Conservation (phyloP, 2,888 invertebrate genomes). For the Teinopalpus imperialis region DNA sequence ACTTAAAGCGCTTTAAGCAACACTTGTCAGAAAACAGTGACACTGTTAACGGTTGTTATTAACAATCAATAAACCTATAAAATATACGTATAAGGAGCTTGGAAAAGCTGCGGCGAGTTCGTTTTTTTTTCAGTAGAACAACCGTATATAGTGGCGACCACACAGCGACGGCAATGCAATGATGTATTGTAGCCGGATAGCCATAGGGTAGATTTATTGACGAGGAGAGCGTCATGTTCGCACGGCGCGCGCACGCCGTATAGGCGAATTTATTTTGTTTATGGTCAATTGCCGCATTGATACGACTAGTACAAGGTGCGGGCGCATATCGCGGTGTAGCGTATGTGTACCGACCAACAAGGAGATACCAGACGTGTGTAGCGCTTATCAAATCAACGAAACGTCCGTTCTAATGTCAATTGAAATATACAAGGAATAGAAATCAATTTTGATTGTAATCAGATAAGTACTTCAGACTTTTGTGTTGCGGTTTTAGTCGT, state of each 20-base stretch:
- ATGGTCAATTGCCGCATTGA: constrained; percentile 42
- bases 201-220: constrained; percentile 56
- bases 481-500: neutral
- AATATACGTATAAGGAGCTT: constrained; percentile 9
- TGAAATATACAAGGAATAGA: neutral
- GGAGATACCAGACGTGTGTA: neutral
- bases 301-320: constrained; percentile 12
- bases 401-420: neutral
- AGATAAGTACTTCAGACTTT: neutral
- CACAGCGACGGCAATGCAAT: constrained; percentile 47
- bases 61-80: constrained; percentile 21
- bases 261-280: constrained; percentile 58
- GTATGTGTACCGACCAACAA: constrained; percentile 8
- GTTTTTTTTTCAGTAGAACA: constrained; percentile 20
- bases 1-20: constrained; percentile 1
- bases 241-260: constrained; percentile 44
- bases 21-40: neutral
- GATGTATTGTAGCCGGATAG: constrained; percentile 45
- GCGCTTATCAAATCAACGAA: neutral
- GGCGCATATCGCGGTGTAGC: neutral
- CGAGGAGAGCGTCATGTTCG: constrained; percentile 41
- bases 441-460: constrained; percentile 11
- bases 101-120: constrained; percentile 2
- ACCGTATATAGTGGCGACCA: constrained; percentile 36
- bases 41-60: constrained; percentile 4